Percentiles rank a stretch among this genome's conserved stretches.
Conservation (phyloP, 1,140 invertebrate genomes). For the Luehdorfia chinensis region DNA sequence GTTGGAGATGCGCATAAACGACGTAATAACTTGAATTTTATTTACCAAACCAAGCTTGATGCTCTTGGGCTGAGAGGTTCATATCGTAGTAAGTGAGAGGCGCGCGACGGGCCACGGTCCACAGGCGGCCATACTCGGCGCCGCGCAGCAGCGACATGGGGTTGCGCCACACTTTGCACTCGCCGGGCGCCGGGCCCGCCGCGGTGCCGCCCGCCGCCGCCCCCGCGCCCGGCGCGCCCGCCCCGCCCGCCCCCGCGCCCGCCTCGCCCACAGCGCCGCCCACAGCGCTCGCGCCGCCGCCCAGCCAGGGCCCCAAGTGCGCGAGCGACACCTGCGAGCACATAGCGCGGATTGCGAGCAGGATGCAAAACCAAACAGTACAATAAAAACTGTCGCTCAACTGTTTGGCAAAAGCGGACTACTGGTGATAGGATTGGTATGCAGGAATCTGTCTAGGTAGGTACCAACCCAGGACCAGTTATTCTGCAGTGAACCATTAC, state of each 20-base stretch:
- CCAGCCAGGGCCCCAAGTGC: slow-evolving; percentile 96
- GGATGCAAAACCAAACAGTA: no score
- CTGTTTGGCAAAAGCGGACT: no score
- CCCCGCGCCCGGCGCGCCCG: slow-evolving; percentile 29
- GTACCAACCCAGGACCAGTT: no score
- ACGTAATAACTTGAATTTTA: no score
- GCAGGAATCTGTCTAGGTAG: no score
- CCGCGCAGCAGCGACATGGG: slow-evolving; percentile 97
- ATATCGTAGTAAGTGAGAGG: slow-evolving; percentile 99
- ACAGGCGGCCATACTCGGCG: slow-evolving; percentile 96
- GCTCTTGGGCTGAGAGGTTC: slow-evolving; percentile 95
- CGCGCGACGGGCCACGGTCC: slow-evolving; percentile 93
- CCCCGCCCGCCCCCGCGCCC: slow-evolving; percentile 24
- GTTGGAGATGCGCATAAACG: no score
- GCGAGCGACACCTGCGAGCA: slow-evolving; percentile 95
- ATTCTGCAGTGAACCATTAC: no score
- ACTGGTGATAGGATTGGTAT: no score
- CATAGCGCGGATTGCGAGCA: neutral
- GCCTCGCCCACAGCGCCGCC: slow-evolving; percentile 28
- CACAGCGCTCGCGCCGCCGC: slow-evolving; percentile 81
- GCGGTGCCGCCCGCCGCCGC: slow-evolving; percentile 31
- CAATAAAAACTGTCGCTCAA: no score
- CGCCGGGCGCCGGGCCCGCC: slow-evolving; percentile 32
- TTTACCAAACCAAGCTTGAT: neutral
- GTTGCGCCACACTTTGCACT: slow-evolving; percentile 93